phyloP scores from a whole-genome alignment of 2,888 invertebrate genomes.

The Margaritifera margaritifera region DNA sequence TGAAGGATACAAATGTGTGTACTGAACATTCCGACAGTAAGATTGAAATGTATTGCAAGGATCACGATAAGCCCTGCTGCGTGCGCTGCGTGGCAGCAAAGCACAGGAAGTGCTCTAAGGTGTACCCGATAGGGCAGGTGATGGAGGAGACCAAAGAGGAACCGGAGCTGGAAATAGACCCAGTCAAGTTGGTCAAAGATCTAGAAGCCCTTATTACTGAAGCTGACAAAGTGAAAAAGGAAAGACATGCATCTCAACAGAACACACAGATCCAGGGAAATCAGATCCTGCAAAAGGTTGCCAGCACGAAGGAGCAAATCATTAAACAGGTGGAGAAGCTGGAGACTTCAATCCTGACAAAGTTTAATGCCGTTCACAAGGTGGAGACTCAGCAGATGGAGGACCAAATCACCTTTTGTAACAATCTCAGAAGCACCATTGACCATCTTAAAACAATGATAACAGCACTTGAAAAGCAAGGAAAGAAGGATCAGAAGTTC shows the following conservation, averaged over 20 bases:
- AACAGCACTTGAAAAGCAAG: constrained; percentile 28
- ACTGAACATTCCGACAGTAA: constrained; percentile 34
- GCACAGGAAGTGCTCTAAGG: constrained; percentile 37
- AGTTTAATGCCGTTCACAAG: constrained; percentile 32
- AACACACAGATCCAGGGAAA: constrained; percentile 28
- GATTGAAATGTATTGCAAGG: constrained; percentile 43
- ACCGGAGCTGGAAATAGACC: constrained; percentile 18
- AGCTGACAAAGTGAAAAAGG: constrained; percentile 28
- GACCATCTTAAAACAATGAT: constrained; percentile 32
- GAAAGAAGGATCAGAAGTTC: constrained; percentile 25
- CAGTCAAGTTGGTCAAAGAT: constrained; percentile 28
- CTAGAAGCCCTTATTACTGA: constrained; percentile 27
- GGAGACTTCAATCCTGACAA: constrained; percentile 31
- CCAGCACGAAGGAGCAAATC: constrained; percentile 30
- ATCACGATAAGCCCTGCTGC: constrained; percentile 42
- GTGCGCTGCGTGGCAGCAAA: constrained; percentile 36
- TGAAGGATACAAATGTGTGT: constrained; percentile 37
- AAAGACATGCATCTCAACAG: constrained; percentile 34
- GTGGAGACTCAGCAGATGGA: constrained; percentile 33
- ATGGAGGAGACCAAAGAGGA: constrained; percentile 26
- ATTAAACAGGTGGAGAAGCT: constrained; percentile 36
- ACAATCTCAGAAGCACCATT: constrained; percentile 37
- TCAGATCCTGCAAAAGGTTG: constrained; percentile 31
- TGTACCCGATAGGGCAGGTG: constrained; percentile 28
- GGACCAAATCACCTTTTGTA: constrained; percentile 38